Evolutionary conservation across 2,797 vertebrate genomes (phyloP), one percentile per base, ranked within the genome.

Genomic region (Taenioides sp.): DNA sequence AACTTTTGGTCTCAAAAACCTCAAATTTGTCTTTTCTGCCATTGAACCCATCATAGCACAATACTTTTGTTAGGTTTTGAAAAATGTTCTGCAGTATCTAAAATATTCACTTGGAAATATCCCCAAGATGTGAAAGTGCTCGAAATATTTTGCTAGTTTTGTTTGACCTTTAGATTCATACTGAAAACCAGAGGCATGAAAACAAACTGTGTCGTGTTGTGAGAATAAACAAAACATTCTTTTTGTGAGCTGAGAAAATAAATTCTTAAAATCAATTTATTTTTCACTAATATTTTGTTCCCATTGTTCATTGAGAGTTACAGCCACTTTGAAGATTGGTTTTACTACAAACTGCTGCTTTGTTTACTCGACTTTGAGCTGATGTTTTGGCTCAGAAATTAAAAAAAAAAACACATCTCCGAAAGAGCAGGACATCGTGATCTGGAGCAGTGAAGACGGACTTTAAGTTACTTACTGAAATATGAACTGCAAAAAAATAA

Each of bases 401-500:
- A 59, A 5, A 69, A 71, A 71, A 69, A 59, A 5, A 69, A 71
- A 71, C 70, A 63, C 17, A 64, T 40, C 23, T 12, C 3, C 0
- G 49, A n/a, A 79, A 65, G 59, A 37, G 20, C 16, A 3, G n/a
- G n/a, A 52, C 59, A 16, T 70, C 1, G 64, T 37, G 72, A 67
- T 16, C 20, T 49, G 43, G 66, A 72, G 77, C 40, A 22, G 66
- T 57, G 67, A 50, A 54, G 1, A 20, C 1, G 65, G 50, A 62
- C 65, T 76, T 58, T 67, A 67, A 82, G 49, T 52, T 64, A 72
- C 54, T 75, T 1, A 14, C 10, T 23, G 60, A 59, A 70, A 55
- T 57, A 37, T n/a, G 28, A 9, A 5, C 31, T 10, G 59, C 59
- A 37, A 34, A 61, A 20, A 7, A n/a, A 17, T 2, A 28, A 12